Evolutionary conservation across 1,140 invertebrate species (phyloP).

Genomic region (Triops cancriformis): DNA sequence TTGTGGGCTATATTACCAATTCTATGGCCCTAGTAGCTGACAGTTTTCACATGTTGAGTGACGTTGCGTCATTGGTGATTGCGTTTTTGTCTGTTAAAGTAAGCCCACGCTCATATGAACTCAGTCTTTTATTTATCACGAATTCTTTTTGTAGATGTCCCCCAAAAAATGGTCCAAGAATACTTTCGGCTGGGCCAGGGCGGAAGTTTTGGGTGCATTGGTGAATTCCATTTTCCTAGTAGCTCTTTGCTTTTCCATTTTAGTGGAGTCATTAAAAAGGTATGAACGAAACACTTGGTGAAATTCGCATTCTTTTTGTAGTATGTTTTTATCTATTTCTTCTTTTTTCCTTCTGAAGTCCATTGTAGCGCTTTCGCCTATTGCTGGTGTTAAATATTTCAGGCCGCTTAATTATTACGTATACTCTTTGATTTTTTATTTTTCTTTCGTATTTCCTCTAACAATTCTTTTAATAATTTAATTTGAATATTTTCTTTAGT

Average conservation of each 20-base stretch:
- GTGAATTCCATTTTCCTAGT: constrained; percentile 87
- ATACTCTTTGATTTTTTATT: too few species aligned
- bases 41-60: constrained; percentile 89
- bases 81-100: constrained; percentile 86
- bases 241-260: constrained; percentile 86
- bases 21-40: constrained; percentile 87
- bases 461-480: too few species aligned
- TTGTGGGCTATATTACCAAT: constrained; percentile 84
- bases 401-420: too few species aligned
- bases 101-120: constrained; percentile 34
- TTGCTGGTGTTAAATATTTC: too few species aligned
- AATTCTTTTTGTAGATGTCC: constrained; percentile 65
- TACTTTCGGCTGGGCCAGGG: constrained; percentile 87
- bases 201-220: constrained; percentile 85
- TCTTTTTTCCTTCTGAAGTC: too few species aligned
- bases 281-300: too few species aligned
- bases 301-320: too few species aligned
- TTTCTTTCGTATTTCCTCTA: too few species aligned
- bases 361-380: too few species aligned
- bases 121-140: constrained; percentile 23
- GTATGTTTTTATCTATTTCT: too few species aligned
- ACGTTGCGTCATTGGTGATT: constrained; percentile 78
- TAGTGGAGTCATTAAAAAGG: constrained; percentile 79
- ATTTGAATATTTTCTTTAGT: too few species aligned
- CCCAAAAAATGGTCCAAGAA: constrained; percentile 92